Evolutionary conservation across 2,113 vertebrate genomes (phyloP), one percentile per base, ranked within the genome.

Genomic region (Thunnus thynnus): DNA sequence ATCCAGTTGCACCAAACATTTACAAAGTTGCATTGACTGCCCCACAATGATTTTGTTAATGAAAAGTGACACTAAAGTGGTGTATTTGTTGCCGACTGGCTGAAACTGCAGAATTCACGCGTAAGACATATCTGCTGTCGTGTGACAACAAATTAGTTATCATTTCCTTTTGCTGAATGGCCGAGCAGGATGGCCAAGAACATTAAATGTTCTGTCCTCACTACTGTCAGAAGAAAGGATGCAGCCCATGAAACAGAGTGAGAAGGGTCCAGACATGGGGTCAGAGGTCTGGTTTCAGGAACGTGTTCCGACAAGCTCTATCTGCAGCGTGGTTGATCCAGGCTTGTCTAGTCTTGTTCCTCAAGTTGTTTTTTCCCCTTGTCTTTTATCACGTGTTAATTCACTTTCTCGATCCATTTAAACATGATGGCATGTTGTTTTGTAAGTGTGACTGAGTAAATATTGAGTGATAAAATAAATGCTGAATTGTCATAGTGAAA

Each of bases 121-220:
- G 18, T 50, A 44, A 13, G 65, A 22, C 7, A 8, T 20, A 30
- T 71, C 75, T 58, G 44, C 67, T 76, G 16, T 27, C n/a, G 14
- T 76, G 68, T 76, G 79, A 80, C 66, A 77, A 67, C n/a, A 48
- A 18, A 80, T 76, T 71, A 62, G 61, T 52, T 32, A 18, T 2
- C 5, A 12, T 55, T 62, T 0, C 3, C 44, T 61, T 79, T 71
- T 56, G 32, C 54, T 41, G 25, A 52, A 18, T n/a, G 1, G 57
- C n/a, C 22, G 27, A 61, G 1, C n/a, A 22, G 46, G 18, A 64
- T 46, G 50, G 20, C 16, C 17, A 30, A 46, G 18, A 18, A 20
- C 64, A 71, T 6, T 68, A 27, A 32, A 78, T 51, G 51, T 32
- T 3, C 11, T 56, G 22, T 72, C n/a, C 12, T 36, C 8, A 2